These are phyloP conservation scores for Sebastes nivosus DNA, from an alignment of 2,797 vertebrate genomes.

Conservation along the genomic window DNA sequence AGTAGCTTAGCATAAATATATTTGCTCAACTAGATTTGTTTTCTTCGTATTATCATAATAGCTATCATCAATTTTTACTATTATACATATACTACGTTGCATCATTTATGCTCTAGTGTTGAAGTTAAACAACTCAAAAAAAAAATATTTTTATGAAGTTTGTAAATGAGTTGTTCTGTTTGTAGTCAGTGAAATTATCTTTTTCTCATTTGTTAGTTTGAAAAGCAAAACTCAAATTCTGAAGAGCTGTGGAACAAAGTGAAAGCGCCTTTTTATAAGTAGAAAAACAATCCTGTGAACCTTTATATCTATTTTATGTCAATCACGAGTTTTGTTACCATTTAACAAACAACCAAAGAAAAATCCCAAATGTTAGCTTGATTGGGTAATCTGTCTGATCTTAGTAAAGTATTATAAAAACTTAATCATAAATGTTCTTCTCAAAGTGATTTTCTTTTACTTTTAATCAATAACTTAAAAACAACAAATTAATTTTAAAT, in stretches of 20 bases:
- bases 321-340: neutral
- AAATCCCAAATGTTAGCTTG: neutral
- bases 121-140: neutral
- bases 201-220: conserved; percentile 1
- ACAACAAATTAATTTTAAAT: conserved; percentile 47
- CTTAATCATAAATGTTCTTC: neutral
- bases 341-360: too few relatives aligned
- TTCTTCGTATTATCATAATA: neutral
- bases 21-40: neutral
- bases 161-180: conserved; percentile 20
- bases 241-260: conserved; percentile 5
- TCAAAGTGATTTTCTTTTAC: neutral
- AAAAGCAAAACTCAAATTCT: conserved; percentile 13
- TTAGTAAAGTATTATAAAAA: neutral
- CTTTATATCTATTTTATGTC: neutral
- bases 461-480: conserved; percentile 32
- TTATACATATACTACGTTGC: neutral
- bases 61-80: neutral
- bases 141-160: neutral
- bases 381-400: neutral
- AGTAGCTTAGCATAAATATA: neutral
- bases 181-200: conserved; percentile 15
- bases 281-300: neutral
- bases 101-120: neutral
- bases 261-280: neutral